Base-by-base conservation (phyloP, 2,113 vertebrate species). In the Todiramphus chloris region DNA sequence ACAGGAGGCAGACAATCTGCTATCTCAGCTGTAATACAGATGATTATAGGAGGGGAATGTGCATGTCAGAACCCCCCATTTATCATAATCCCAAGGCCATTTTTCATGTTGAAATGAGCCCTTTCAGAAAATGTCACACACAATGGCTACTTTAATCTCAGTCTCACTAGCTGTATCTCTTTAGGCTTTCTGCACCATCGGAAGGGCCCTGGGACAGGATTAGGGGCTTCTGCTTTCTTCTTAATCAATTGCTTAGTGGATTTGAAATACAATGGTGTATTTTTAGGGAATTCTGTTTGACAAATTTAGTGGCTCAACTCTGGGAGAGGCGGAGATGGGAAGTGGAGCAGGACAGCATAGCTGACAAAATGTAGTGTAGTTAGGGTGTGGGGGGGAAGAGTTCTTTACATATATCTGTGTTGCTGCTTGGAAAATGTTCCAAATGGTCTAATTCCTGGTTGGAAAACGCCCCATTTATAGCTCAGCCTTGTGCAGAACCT, bases 41-140 rank as follows among this genome's bases (percentile, higher is more conserved):
- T 5, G 88, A 87, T 96, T 95, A 95, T 94, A 96, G 91, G 77
- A 96, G 97, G 97, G 97, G 98, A 97, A 98, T 98, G 98, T 97
- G 97, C 96, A 97, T 98, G 98, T 98, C 98, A 98, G 97, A 98
- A 98, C 97, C 90, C 95, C 96, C 97, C 98, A 98, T 99, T 98
- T 98, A 98, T 98, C 98, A 98, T 98, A 98, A 97, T 97, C 98
- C 95, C 83, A 91, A 83, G 92, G 94, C 98, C 97, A 98, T 98
- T 98, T 98, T 98, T 98, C 98, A 98, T 98, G 97, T 97, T 98
- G 97, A 98, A 98, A 98, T 96, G 98, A 98, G 97, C 94, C 94
- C 97, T 97, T 98, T 98, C 98, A 98, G 94, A 95, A 98, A 97
- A 97, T 97, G 97, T 97, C 98, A 97, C 97, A 97, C 85, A 98